Conservation (phyloP, 2,797 vertebrate genomes). For the Gobio occitaniae region DNA sequence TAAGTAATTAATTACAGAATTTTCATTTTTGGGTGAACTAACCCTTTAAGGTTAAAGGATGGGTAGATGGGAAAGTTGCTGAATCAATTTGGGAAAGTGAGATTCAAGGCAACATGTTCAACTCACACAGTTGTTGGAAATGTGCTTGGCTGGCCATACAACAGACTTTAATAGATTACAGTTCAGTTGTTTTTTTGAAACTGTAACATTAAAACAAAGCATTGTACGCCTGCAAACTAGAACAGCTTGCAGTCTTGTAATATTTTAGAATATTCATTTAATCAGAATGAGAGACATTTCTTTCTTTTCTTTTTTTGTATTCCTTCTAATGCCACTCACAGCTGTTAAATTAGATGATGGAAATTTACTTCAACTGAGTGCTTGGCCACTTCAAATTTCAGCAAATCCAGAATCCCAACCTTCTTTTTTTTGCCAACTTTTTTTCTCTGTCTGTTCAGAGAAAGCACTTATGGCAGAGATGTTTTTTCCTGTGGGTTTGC, state of each 20-base stretch:
- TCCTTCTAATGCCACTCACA: not conserved
- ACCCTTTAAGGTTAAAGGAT: not conserved
- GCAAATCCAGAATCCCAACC: not conserved
- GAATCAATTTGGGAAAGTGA: not conserved
- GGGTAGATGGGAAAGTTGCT: not conserved
- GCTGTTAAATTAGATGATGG: not conserved
- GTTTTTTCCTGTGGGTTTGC: not conserved
- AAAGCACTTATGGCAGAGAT: not conserved
- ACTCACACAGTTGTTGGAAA: not conserved
- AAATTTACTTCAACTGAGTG: no score
- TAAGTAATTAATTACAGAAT: no score
- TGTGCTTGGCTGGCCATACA: not conserved
- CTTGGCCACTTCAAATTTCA: not conserved
- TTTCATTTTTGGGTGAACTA: no score
- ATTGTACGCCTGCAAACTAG: not conserved
- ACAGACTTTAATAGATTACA: not conserved
- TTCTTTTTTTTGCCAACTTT: not conserved
- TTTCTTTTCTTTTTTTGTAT: not conserved
- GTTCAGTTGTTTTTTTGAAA: not conserved
- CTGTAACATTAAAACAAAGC: not conserved
- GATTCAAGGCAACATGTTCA: not conserved
- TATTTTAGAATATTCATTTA: not conserved
- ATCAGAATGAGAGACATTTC: not conserved
- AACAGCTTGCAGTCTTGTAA: not conserved
- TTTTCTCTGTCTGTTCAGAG: not conserved